phyloP scores from a whole-genome alignment of 2,888 invertebrate species.

The Phorcus lineatus region DNA sequence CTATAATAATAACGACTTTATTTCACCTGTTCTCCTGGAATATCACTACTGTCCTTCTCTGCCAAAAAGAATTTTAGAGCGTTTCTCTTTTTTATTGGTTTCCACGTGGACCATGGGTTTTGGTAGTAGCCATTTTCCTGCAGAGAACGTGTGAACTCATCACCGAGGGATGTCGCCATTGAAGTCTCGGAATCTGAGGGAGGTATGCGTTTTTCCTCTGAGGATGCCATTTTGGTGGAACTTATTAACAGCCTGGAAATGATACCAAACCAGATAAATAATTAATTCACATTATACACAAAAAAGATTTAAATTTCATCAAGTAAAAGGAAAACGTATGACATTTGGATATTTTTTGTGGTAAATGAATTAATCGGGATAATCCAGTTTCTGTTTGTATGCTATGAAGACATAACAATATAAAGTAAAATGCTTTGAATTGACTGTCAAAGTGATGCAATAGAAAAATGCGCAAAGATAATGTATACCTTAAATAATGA shows the following conservation, averaged over 20 bases:
- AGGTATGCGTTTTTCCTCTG: background rate
- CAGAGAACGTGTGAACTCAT: constrained; percentile 35
- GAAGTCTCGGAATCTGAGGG: background rate
- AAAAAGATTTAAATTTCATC: no score
- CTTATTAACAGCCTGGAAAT: background rate
- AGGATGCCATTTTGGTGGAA: background rate
- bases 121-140: constrained; percentile 16
- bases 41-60: constrained; percentile 37
- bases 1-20: background rate
- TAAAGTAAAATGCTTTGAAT: no score
- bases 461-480: no score
- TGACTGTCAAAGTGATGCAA: no score
- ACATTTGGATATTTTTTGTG: no score
- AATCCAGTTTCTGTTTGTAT: no score
- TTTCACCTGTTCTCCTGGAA: constrained; percentile 34
- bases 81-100: background rate
- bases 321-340: no score
- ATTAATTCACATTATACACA: no score
- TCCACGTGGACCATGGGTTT: constrained; percentile 36
- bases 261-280: background rate
- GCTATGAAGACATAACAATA: no score
- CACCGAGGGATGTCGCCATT: background rate
- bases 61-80: constrained; percentile 16
- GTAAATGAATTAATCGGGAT: no score
- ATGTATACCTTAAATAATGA: no score